Evolutionary conservation across 2,888 invertebrate species (phyloP).

Genomic region (Parnassius apollo): DNA sequence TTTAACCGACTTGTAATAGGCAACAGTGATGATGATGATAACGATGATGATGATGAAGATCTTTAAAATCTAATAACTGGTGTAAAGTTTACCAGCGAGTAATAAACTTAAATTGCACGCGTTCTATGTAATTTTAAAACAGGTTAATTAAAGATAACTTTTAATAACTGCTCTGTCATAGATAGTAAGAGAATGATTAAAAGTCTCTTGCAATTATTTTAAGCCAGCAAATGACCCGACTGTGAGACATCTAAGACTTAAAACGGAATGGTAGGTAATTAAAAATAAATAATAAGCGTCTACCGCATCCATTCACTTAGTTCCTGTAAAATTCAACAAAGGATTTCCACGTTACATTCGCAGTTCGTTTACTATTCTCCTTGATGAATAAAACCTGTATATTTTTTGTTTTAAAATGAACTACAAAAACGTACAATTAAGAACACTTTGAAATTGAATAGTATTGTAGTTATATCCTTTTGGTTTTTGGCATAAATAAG

Average conservation of each 20-base stretch:
- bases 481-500: slow-evolving; percentile 4
- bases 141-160: no score
- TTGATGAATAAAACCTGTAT: slow-evolving; percentile 8
- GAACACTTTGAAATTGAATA: neutral
- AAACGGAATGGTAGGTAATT: slow-evolving; percentile 35
- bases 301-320: slow-evolving; percentile 32
- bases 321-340: slow-evolving; percentile 36
- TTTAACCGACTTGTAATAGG: no score
- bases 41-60: no score
- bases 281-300: slow-evolving; percentile 37
- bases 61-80: no score
- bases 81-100: no score
- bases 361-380: slow-evolving; percentile 30
- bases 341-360: slow-evolving; percentile 29
- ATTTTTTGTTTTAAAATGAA: slow-evolving; percentile 7
- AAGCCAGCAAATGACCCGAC: slow-evolving; percentile 16
- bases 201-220: slow-evolving; percentile 8
- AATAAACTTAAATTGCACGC: no score
- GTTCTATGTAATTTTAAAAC: no score
- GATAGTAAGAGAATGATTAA: neutral
- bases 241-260: slow-evolving; percentile 23
- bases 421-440: neutral
- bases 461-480: slow-evolving; percentile 2
- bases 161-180: neutral
- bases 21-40: no score